A percentile compares a stretch with the other conserved stretches of the same genome.
phyloP scores from a whole-genome alignment of 1,140 invertebrate species.

The Heliothis virescens region DNA sequence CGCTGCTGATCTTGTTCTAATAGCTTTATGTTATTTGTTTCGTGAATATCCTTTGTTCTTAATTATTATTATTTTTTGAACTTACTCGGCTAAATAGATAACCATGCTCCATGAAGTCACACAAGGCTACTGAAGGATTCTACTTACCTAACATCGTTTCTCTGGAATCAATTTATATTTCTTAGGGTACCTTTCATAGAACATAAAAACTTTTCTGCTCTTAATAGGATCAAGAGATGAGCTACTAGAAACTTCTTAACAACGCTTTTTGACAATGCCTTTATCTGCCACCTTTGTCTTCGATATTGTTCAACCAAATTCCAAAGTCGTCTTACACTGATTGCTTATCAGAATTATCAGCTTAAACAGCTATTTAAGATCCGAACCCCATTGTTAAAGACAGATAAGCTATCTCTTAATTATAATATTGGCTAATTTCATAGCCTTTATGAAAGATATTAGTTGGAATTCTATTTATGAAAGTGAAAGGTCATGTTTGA shows the following conservation, averaged over 20 bases:
- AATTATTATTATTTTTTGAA: not conserved
- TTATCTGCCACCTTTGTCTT: no score
- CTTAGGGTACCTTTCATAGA: no score
- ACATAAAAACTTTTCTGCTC: no score
- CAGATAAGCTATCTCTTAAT: slow-evolving; percentile 22
- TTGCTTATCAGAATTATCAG: not conserved
- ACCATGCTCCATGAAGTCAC: no score
- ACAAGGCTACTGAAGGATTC: no score
- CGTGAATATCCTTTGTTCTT: not conserved
- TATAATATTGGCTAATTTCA: slow-evolving; percentile 30
- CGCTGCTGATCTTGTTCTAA: slow-evolving; percentile 23
- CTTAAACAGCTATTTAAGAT: not conserved
- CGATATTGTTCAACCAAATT: no score
- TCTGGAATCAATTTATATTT: no score
- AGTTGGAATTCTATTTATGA: slow-evolving; percentile 29
- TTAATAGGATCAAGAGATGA: no score
- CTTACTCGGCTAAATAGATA: no score
- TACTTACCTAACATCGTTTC: no score
- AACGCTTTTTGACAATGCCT: no score
- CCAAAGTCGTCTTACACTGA: not conserved
- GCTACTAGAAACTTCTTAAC: no score
- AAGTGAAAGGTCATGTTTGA: slow-evolving; percentile 41
- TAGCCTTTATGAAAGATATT: slow-evolving; percentile 38
- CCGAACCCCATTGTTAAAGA: not conserved
- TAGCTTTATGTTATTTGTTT: slow-evolving; percentile 12